Base-by-base conservation (phyloP, 1,140 invertebrate genomes). In the Venustaconcha ellipsiformis region DNA sequence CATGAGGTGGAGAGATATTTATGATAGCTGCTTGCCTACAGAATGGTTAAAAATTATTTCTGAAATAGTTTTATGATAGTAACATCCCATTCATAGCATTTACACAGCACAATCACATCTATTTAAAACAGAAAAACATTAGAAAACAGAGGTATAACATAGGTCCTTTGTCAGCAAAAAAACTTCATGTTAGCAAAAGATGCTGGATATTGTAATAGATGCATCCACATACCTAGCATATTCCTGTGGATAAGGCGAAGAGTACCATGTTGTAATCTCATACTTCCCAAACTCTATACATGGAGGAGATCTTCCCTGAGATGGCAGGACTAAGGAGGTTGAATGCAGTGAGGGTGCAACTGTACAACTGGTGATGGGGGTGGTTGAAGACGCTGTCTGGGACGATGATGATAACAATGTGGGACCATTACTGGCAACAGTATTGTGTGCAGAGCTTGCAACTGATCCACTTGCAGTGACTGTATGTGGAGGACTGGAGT, bases 211-310 rank as follows among this genome's bases (percentile, higher is more conserved):
- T 48, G 6, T 48, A 48, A 48, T 1, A 48, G 37, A 48, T 48
- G 37, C 11, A 62, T 26, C 8, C 17, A 75, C 81, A 78, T 77
- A 95, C 91, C 96, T 96, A 1, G 97, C 96, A 91, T 98, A 99
- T 87, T 99, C 97, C 80, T 98, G 97, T 8, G 98, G 97, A 90
- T 97, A 99, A 0, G 97, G 98, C 86, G 96, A 98, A 82, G 98
- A 99, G 89, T 99, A 99, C 97, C 97, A 99, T n/a, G 97, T 98
- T 86, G 98, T 96, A 73, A 99, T 98, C 92, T 99, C 97, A 91
- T 96, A 99, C 89, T 95, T 92, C 17, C 98, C 98, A 88, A 99
- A 96, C 90, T 99, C 96, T 85, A 99, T 95, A 87, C 82, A 83
- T 48, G 89, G 87, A 77, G 88, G 88, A 78, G 83, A 87, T 60